Evolutionary conservation across 2,888 invertebrate species (phyloP).

Genomic region (Ditula angustiorana): DNA sequence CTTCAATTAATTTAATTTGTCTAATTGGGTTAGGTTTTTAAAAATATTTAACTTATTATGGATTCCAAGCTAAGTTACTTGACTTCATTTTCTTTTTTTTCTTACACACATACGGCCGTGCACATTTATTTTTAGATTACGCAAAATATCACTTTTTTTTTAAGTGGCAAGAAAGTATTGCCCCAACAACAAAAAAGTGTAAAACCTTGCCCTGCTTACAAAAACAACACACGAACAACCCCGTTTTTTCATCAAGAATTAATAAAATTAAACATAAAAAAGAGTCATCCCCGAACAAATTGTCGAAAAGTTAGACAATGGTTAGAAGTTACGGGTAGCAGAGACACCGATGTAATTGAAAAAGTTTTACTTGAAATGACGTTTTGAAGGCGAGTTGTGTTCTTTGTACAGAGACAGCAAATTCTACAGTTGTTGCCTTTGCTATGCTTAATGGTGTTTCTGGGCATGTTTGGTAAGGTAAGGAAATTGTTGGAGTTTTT

Average conservation of each 20-base stretch:
- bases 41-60: too few relatives aligned
- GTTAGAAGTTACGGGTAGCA: conserved; percentile 11
- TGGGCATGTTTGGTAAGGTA: neutral
- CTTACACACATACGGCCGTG: too few relatives aligned
- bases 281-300: conserved; percentile 1
- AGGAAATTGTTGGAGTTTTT: too few relatives aligned
- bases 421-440: neutral
- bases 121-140: too few relatives aligned
- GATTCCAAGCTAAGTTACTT: too few relatives aligned
- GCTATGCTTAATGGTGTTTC: neutral
- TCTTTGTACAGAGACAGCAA: neutral
- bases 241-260: neutral
- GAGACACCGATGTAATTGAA: conserved; percentile 28
- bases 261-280: conserved; percentile 18
- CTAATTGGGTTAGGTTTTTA: too few relatives aligned
- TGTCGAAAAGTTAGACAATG: conserved; percentile 28
- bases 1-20: too few relatives aligned
- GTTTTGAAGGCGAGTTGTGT: neutral
- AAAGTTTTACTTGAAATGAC: conserved; percentile 6
- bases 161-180: neutral
- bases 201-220: neutral
- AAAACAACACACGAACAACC: neutral
- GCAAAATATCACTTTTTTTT: too few relatives aligned
- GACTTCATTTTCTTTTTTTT: too few relatives aligned
- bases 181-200: neutral